Evolutionary conservation across 2,797 vertebrate genomes (phyloP).

Genomic region (Oryzias dopingdopingensis): DNA sequence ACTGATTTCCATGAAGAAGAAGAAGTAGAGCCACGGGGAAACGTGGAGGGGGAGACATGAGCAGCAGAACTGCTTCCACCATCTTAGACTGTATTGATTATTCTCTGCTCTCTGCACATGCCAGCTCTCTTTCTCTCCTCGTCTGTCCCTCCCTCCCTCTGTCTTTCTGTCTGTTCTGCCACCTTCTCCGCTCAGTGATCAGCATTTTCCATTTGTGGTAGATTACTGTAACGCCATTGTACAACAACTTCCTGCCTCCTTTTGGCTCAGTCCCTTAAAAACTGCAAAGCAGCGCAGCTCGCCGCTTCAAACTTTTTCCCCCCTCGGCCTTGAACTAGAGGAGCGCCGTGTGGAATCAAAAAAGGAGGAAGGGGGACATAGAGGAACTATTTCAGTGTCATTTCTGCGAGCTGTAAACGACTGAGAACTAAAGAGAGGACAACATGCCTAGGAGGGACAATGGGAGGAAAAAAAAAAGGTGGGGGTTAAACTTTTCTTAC

Average conservation of each 20-base stretch:
- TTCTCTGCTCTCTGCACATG: constrained; percentile 50
- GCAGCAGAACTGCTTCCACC: constrained; percentile 59
- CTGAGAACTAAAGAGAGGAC: constrained; percentile 58
- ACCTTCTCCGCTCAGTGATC: constrained; percentile 70
- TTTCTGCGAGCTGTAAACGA: constrained; percentile 52
- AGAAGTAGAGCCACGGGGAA: constrained; percentile 10
- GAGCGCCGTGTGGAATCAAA: constrained; percentile 52
- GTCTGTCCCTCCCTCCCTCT: constrained; percentile 44
- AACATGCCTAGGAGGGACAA: constrained; percentile 59
- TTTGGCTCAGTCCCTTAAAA: constrained; percentile 73
- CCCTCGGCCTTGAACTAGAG: constrained; percentile 59
- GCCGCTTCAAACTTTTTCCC: constrained; percentile 56
- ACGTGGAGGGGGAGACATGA: constrained; percentile 16
- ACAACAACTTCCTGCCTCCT: constrained; percentile 79
- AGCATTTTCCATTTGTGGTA: constrained; percentile 81
- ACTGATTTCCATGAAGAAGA: constrained; percentile 13
- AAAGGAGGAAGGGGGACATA: constrained; percentile 57
- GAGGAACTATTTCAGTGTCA: constrained; percentile 60
- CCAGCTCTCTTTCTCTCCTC: constrained; percentile 44
- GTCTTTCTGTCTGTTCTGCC: constrained; percentile 52
- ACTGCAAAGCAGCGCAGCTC: constrained; percentile 64
- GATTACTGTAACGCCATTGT: constrained; percentile 87
- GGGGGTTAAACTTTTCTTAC: constrained; percentile 68
- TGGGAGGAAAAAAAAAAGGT: constrained; percentile 60
- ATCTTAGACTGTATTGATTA: constrained; percentile 74